Conservation (phyloP, 2,113 vertebrate species). For the Andinoacara biseriatus region DNA sequence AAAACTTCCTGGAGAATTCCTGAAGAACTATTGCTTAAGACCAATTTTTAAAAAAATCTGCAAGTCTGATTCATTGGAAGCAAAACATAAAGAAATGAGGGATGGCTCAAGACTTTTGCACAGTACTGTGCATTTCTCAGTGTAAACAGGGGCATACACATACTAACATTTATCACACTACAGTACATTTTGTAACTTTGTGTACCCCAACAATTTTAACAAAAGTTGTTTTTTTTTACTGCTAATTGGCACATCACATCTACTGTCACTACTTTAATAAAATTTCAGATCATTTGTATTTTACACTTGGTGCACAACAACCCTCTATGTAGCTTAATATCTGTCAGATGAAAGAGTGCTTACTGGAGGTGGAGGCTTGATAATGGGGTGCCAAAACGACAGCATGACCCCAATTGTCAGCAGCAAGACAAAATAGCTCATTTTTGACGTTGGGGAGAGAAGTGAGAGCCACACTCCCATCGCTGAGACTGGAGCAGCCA, state of each 20-base stretch:
- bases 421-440: constrained; percentile 33
- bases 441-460: constrained; percentile 10
- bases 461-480: constrained; percentile 35
- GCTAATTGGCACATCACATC: not conserved
- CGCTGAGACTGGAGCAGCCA: constrained; percentile 12
- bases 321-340: not conserved
- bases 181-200: too few relatives aligned
- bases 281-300: not conserved
- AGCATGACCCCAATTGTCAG: constrained; percentile 17
- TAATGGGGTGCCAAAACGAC: constrained; percentile 48
- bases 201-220: not conserved
- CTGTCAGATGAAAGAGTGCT: not conserved
- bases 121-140: not conserved
- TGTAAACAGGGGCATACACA: not conserved
- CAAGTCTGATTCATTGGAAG: not conserved
- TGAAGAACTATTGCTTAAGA: not conserved
- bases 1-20: not conserved
- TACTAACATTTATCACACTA: too few relatives aligned
- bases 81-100: not conserved
- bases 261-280: not conserved
- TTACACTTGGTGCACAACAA: not conserved
- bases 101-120: not conserved
- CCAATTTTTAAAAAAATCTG: not conserved
- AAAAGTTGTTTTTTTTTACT: not conserved
- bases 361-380: constrained; percentile 7